Base-by-base conservation (phyloP, 2,888 invertebrate species). In the Phyllotreta striolata region DNA sequence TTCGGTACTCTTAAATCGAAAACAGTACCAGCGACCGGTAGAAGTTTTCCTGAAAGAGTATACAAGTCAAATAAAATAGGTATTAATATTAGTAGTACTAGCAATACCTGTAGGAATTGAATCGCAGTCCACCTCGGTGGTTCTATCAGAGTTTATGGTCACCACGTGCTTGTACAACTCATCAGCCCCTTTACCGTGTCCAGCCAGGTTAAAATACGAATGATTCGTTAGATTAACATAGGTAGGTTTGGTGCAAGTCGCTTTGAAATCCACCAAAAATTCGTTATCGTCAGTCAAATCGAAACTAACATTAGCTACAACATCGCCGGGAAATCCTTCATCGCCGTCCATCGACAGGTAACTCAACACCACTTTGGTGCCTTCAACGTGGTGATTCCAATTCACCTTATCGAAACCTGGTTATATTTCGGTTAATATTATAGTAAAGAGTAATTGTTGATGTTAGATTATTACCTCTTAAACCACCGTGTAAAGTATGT, bases 161-260 rank as follows among this genome's bases (percentile, higher is more conserved):
- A 93, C 81, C 34, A 84, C 82, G 78, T 93, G 93, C 34, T 91
- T 89, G 72, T 87, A 86, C 66, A 92, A 78, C 62, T 86, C 86
- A 6, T 84, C 82, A 1, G 85, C 80, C 1, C 91, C 92, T 9
- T 87, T 82, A 76, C 90, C 90, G 82, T 96, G 94, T n/a, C 96
- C 96, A 54, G 90, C 93, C 43, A 98, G 85, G 82, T 98, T 98
- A 81, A 97, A 96, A 80, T 92, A 97, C 0, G 92, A 88, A 76
- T 96, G 91, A 79, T 92, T 93, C 51, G 95, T 95, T 61, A 98
- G 82, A 80, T 94, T 96, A 66, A 97, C 84, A 9, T 91, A 88
- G 0, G 96, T 96, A 0, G 92, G 86, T 76, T 91, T 91, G 7
- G 88, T 89, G 1, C 91, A 87, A 2, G 87, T 87, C 12, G 93